Evolutionary conservation across 2,113 vertebrate species (phyloP), one percentile per base, ranked within the genome.

Genomic region (Corythornis vintsioides): DNA sequence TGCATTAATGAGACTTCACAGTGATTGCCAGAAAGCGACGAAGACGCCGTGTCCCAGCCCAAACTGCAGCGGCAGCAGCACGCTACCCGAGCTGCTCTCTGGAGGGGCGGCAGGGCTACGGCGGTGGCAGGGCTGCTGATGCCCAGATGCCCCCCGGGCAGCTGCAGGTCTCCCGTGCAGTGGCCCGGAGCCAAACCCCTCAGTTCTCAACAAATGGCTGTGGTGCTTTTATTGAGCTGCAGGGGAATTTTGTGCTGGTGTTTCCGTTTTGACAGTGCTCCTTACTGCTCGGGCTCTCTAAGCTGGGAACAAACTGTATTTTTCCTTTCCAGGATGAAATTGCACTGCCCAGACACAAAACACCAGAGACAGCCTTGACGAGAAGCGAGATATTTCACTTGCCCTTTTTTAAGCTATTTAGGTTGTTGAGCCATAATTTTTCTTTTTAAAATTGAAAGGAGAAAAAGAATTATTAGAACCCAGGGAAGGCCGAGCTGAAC

Each of bases 1-100:
- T 94, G 96, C 96, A 97, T 97, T 97, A 96, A 97, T 87, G 95
- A 97, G 93, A 89, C 93, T 96, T 96, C 94, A 93, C 90, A n/a
- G 24, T 89, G 78, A 96, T 96, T 96, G 90, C 86, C 89, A 92
- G 95, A n/a, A 87, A 76, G 90, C 47, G 93, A 96, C 96, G 90
- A 97, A 94, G 86, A 48, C 91, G 31, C 94, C 76, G 35, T 76
- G 74, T 78, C 43, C 52, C 19, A 45, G 84, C 86, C 84, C 94
- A 61, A 18, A 31, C 66, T 15, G 74, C 93, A 63, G 42, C 28
- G 95, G 86, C 96, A 76, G 83, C 35, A 84, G 65, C 15, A 13
- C 1, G 2, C 20, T 79, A 72, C 79, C 57, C 53, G 31, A 14
- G 35, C 31, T 26, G 40, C 42, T 35, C 18, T 2, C 0, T 8